These are phyloP conservation scores for Python bivittatus DNA, from an alignment of 2,113 vertebrate species.

Conservation along the genomic window DNA sequence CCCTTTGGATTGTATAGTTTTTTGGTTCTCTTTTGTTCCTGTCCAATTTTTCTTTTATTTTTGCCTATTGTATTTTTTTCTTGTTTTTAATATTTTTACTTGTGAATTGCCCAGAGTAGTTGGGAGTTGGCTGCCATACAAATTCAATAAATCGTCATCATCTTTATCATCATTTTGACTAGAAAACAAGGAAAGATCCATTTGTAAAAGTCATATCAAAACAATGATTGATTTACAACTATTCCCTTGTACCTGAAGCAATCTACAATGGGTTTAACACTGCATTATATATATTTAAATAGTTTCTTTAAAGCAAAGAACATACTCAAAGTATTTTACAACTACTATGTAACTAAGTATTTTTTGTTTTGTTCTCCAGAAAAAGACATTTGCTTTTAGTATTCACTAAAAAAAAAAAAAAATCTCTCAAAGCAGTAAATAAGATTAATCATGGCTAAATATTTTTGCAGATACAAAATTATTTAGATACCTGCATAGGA, in stretches of 20 bases:
- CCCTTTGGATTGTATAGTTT: neutral
- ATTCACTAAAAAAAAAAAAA: neutral
- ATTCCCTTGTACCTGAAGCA: neutral
- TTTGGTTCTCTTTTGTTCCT: neutral
- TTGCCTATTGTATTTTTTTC: neutral
- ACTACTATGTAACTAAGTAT: neutral
- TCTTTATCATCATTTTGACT: neutral
- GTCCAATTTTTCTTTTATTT: neutral
- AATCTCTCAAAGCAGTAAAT: neutral
- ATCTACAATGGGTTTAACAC: neutral
- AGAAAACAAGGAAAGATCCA: slow-evolving; percentile 15
- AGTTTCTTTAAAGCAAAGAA: neutral
- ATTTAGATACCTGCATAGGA: neutral
- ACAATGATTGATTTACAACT: neutral
- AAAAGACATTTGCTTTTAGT: neutral
- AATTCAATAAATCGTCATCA: neutral
- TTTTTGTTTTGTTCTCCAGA: neutral
- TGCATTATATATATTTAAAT: too few relatives aligned
- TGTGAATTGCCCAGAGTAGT: neutral
- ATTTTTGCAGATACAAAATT: neutral
- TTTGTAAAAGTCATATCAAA: neutral
- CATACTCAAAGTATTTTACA: neutral
- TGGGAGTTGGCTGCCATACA: neutral
- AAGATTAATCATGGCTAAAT: neutral
- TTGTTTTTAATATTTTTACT: neutral